Base-by-base conservation (phyloP, 2,113 vertebrate genomes). In the Epinephelus moara region DNA sequence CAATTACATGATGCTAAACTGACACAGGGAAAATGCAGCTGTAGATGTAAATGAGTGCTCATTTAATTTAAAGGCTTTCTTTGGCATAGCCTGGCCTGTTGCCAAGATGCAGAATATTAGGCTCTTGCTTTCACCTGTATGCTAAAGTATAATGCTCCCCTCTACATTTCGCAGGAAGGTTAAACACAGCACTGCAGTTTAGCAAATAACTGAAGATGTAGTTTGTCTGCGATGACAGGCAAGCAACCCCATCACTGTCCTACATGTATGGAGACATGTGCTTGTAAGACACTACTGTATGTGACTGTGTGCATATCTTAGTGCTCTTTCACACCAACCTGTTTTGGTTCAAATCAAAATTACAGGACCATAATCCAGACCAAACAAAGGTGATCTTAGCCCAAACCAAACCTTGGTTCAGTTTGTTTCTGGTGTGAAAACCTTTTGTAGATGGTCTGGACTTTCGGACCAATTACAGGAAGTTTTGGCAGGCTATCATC, bases 101-200 rank as follows among this genome's bases (percentile, higher is more conserved):
- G 53, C 23, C 45, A n/a, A 7, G 15, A 30, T n/a, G 12, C 10
- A 8, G 13, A 40, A 42, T 23, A 17, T 25, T 18, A 25, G 25
- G 23, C 47, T 69, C 37, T 5, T 18, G 9, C 45, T 69, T 30
- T 40, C 68, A 78, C 77, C 21, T 52, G 23, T 68, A 6, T 40
- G 50, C 37, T n/a, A 57, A 77, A 66, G 11, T 53, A 2, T 4
- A 42, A 59, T 6, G 4, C 53, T 57, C 21, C 12, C 40, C 53
- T 80, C 56, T 52, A 69, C 57, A 61, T 71, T 66, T 21, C 68
- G 70, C 72, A 84, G 13, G 14, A 2, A 49, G 40, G 55, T 27
- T 80, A 30, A 27, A 66, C 61, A 60, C 17, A 70, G 2, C n/a
- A 11, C 33, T 6, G 19, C 56, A 56, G 23, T 23, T 73, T 42